Conservation (phyloP, 2,797 vertebrate genomes). For the Toxotes lorentzi region DNA sequence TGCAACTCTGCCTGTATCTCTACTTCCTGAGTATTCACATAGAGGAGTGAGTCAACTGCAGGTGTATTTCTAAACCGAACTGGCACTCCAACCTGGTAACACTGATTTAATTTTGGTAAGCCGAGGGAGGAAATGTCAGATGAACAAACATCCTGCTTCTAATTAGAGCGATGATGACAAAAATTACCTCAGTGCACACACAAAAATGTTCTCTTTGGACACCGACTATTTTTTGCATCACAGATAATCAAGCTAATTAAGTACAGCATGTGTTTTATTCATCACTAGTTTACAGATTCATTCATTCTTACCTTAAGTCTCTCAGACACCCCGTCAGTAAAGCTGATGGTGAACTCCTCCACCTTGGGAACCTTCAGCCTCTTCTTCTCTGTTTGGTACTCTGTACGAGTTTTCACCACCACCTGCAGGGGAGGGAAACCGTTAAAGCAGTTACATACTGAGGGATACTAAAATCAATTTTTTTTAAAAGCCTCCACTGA, state of each 20-base stretch:
- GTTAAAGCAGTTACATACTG: background rate
- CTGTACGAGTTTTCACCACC: constrained; percentile 98
- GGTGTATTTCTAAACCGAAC: constrained; percentile 16
- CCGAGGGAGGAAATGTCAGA: constrained; percentile 17
- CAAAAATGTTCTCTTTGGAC: background rate
- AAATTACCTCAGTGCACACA: background rate
- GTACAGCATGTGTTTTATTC: background rate
- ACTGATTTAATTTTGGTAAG: constrained; percentile 27
- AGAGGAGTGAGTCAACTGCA: background rate
- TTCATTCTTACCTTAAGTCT: constrained; percentile 89
- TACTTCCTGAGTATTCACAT: background rate
- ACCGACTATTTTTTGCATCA: background rate
- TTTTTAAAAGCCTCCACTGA: background rate
- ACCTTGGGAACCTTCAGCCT: constrained; percentile 97
- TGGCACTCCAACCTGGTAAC: constrained; percentile 5
- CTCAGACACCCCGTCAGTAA: constrained; percentile 92
- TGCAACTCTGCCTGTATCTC: constrained; percentile 1
- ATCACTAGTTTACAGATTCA: background rate
- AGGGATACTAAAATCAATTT: background rate
- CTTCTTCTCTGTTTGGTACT: constrained; percentile 98
- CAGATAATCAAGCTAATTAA: background rate
- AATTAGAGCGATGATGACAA: constrained; percentile 19
- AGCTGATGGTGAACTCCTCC: constrained; percentile 98
- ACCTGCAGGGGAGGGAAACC: constrained; percentile 84
- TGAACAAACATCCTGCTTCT: constrained; percentile 29